Conservation (phyloP, 2,113 vertebrate genomes). For the Myotis davidii region DNA sequence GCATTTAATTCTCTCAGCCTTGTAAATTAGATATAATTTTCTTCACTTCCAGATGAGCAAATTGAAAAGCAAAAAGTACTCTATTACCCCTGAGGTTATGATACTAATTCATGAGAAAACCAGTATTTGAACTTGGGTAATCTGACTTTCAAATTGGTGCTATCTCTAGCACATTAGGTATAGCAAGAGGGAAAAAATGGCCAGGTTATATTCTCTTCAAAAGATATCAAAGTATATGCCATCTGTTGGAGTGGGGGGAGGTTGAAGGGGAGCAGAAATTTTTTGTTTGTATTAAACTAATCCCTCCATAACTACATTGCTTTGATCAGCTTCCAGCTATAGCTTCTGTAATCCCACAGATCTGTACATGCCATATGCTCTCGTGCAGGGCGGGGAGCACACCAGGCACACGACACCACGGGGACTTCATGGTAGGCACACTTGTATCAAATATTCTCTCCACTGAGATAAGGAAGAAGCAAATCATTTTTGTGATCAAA, state of each 20-base stretch:
- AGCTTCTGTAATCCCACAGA: background rate
- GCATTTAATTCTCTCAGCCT: background rate
- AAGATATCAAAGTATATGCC: background rate
- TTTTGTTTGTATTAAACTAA: slow-evolving; percentile 53
- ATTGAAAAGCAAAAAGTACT: background rate
- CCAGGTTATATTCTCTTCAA: slow-evolving; percentile 35
- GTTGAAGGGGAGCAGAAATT: background rate
- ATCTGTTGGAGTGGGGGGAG: background rate
- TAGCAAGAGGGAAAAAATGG: background rate
- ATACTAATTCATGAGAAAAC: background rate
- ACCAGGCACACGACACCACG: background rate
- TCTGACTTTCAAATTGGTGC: background rate
- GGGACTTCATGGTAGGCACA: slow-evolving; percentile 29
- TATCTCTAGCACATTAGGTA: background rate
- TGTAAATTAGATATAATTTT: background rate
- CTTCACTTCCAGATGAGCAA: background rate
- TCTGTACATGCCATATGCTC: background rate
- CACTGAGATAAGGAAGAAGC: slow-evolving; percentile 25
- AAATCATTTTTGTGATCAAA: slow-evolving; percentile 63
- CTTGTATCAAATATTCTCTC: slow-evolving; percentile 28
- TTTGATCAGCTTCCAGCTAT: background rate
- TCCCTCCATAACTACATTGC: slow-evolving; percentile 51
- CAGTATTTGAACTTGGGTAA: background rate
- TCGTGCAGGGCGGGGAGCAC: accelerated
- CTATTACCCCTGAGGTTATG: background rate